Percentiles rank a stretch among this genome's conserved stretches.
Evolutionary conservation across 2,113 vertebrate species (phyloP).

Genomic region (Trachemys scripta): DNA sequence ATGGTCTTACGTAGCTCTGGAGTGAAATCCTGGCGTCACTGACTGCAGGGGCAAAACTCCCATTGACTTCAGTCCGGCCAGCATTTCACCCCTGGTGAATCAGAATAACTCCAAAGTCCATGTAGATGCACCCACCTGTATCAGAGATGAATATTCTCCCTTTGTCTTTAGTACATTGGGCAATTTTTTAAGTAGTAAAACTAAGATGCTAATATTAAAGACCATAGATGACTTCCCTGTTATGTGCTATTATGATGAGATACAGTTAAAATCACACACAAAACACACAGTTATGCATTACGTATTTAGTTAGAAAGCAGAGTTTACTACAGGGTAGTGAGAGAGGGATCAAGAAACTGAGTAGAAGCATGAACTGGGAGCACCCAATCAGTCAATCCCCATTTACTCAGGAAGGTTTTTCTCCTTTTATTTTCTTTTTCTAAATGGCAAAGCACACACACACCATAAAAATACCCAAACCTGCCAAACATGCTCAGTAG

Average conservation of each 20-base stretch:
- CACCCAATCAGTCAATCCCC: neutral
- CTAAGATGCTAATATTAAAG: neutral
- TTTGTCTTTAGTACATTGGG: neutral
- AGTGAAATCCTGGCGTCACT: neutral
- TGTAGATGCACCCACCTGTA: neutral
- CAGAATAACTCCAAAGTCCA: neutral
- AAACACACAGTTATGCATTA: neutral
- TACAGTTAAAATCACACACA: neutral
- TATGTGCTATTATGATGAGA: neutral
- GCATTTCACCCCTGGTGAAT: neutral
- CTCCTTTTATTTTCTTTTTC: neutral
- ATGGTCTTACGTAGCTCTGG: neutral
- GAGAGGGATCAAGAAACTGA: neutral
- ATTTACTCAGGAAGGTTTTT: neutral
- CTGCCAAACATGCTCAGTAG: neutral
- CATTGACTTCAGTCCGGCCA: neutral
- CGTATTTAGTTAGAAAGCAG: neutral
- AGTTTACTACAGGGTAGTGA: neutral
- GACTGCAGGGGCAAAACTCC: neutral
- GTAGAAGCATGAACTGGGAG: neutral
- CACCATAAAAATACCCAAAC: slow-evolving; percentile 4
- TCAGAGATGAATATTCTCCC: neutral
- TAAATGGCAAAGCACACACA: neutral
- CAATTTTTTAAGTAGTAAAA: neutral
- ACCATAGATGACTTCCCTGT: neutral